These are phyloP conservation scores for Austrolebias charrua DNA, from an alignment of 2,797 vertebrate genomes.

Conservation along the genomic window DNA sequence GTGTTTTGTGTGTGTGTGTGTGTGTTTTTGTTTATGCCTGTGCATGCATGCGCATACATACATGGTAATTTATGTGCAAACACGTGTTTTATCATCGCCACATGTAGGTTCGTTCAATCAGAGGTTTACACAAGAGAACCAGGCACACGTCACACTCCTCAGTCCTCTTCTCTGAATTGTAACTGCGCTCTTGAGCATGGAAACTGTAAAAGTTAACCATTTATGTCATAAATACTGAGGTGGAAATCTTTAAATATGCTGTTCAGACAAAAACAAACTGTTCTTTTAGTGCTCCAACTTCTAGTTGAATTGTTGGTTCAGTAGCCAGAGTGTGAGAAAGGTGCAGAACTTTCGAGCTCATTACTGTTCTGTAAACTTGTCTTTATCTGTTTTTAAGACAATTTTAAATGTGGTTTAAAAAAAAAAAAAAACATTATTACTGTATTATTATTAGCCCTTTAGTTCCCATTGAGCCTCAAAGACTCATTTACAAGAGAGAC, in stretches of 20 bases:
- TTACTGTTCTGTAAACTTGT: background rate
- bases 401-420: slow-evolving; percentile 2
- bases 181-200: slow-evolving; percentile 68
- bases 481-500: no score
- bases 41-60: slow-evolving; percentile 20
- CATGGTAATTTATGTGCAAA: slow-evolving; percentile 53
- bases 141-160: slow-evolving; percentile 31
- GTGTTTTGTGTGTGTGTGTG: no score
- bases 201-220: slow-evolving; percentile 66
- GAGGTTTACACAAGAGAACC: slow-evolving; percentile 44
- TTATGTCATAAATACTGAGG: slow-evolving; percentile 63
- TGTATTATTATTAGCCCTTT: no score
- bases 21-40: no score
- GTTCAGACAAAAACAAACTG: slow-evolving; percentile 35
- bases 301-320: slow-evolving; percentile 14
- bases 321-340: slow-evolving; percentile 10
- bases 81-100: slow-evolving; percentile 43
- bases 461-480: no score
- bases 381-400: slow-evolving; percentile 1
- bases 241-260: slow-evolving; percentile 22
- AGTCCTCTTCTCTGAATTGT: slow-evolving; percentile 49
- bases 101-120: slow-evolving; percentile 42
- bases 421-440: background rate
- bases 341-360: slow-evolving; percentile 1
- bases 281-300: slow-evolving; percentile 37